Evolutionary conservation across 30 jellyfish, hydroid and myxozoan species (phyloP), one percentile per base, ranked within the genome.

Genomic region (Aurelia sp.): DNA sequence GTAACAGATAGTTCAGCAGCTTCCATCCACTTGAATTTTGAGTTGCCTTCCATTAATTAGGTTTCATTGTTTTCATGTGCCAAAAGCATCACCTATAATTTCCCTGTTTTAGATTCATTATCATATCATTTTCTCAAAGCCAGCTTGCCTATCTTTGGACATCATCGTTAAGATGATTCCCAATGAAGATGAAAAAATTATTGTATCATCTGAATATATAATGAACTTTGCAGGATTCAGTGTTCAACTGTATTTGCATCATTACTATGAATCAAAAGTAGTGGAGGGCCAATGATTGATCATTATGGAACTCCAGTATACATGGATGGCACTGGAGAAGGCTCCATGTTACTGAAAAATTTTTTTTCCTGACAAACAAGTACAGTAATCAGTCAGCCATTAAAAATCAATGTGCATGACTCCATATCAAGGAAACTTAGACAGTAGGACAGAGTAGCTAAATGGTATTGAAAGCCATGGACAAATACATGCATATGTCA

Each of bases 371-470:
- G 73, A 44, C 68, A 40, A 77, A 87, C 73, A 78, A 70, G n/a
- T n/a, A n/a, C n/a, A n/a, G n/a, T 76, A 79, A 40, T 78, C 89
- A 58, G 75, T 68, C 23, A 87, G 70, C 96, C 96, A 87, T 18
- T 76, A 73, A 30, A 77, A 52, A 66, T 87, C 92, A 2, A 62
- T 87, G 73, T 53, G 20, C 59, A 58, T 67, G 81, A 78, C 87
- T 58, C 87, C 96, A 71, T 87, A 77, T 13, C 92, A 57, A 52
- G 86, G 76, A 53, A 87, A 66, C 68, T 87, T 87, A 22, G 92
- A 87, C 76, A 78, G 81, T 17, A 68, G 84, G 35, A 68, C n/a
- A n/a, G n/a, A n/a, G n/a, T 66, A 93, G 81, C 93, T 53, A 75
- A 75, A 77, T 30, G 66, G 92, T 62, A 44, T 87, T 69, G 72